Percentiles rank a stretch among this genome's conserved stretches.
Conservation (phyloP, 1,140 invertebrate species). For the Papilio aristodemus region DNA sequence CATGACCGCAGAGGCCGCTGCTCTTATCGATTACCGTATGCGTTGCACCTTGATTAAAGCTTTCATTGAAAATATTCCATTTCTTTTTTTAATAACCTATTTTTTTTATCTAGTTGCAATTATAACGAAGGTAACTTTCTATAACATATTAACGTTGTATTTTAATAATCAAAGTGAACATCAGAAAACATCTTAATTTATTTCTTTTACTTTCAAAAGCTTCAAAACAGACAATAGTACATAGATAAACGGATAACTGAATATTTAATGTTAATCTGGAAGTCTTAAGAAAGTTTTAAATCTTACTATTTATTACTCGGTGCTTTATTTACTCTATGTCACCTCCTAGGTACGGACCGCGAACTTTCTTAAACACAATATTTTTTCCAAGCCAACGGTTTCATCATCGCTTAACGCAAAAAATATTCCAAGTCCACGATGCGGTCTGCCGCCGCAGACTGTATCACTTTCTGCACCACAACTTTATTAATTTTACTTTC, state of each 20-base stretch:
- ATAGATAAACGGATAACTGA: too few relatives aligned
- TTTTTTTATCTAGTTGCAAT: background rate
- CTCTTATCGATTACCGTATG: background rate
- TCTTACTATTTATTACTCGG: too few relatives aligned
- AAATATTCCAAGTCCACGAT: background rate
- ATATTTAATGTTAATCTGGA: too few relatives aligned
- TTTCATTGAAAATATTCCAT: background rate
- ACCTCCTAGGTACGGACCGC: background rate
- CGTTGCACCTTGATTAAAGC: background rate
- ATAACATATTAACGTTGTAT: too few relatives aligned
- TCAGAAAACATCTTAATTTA: background rate
- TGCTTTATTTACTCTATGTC: background rate
- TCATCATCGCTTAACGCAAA: background rate
- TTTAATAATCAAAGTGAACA: background rate
- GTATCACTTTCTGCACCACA: background rate
- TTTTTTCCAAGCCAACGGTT: slow-evolving; percentile 19
- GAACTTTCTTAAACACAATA: slow-evolving; percentile 2
- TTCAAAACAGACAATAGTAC: too few relatives aligned
- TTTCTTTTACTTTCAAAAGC: too few relatives aligned
- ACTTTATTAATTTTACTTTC: background rate
- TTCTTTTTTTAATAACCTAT: background rate
- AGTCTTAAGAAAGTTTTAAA: too few relatives aligned
- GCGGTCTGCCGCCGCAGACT: slow-evolving; percentile 11
- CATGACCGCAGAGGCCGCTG: background rate
- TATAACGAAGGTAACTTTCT: too few relatives aligned